These are phyloP conservation scores for Onychostruthus taczanowskii DNA, from an alignment of 2,113 vertebrate species.

Conservation along the genomic window DNA sequence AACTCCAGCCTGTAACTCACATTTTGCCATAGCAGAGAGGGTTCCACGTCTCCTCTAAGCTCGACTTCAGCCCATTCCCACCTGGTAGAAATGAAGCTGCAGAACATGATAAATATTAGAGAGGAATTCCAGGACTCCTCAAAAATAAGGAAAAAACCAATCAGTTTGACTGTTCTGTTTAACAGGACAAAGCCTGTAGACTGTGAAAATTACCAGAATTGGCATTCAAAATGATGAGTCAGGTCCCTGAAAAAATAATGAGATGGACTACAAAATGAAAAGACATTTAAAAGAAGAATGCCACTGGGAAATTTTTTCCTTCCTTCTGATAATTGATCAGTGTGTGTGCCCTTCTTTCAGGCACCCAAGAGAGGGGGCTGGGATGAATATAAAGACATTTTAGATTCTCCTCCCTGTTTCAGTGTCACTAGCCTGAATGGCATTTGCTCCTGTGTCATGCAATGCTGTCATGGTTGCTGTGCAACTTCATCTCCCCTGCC, in stretches of 20 bases:
- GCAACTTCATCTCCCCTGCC: constrained; percentile 37
- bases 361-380: neutral
- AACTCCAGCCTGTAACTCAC: neutral
- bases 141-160: neutral
- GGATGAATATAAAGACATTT: neutral
- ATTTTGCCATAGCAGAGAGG: neutral
- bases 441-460: constrained; percentile 30
- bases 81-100: neutral
- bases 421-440: neutral
- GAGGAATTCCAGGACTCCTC: neutral
- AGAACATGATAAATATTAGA: neutral
- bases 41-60: neutral
- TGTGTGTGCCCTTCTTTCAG: neutral
- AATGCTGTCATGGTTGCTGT: constrained; percentile 21
- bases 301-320: neutral
- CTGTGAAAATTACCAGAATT: constrained; percentile 13
- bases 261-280: constrained; percentile 2
- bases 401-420: neutral
- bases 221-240: constrained; percentile 40
- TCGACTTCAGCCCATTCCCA: neutral
- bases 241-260: constrained; percentile 27
- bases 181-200: constrained; percentile 7
- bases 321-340: neutral
- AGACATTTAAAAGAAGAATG: constrained; percentile 12
- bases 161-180: neutral